Percentiles rank a stretch among this genome's conserved stretches.
These are phyloP conservation scores for Heliconius melpomene DNA, from an alignment of 1,140 invertebrate genomes.

Conservation along the genomic window DNA sequence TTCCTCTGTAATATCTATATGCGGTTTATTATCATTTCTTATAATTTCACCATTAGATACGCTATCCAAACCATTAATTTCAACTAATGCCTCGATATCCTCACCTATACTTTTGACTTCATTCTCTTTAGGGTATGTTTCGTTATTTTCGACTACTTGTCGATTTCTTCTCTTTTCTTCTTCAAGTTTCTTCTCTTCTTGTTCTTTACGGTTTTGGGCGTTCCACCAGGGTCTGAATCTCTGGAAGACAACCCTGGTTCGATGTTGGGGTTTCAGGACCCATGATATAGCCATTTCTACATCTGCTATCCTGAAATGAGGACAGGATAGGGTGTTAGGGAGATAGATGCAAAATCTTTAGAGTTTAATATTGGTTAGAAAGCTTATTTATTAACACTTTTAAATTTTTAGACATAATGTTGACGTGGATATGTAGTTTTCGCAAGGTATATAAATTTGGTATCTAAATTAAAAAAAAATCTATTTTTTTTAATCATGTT, in stretches of 20 bases:
- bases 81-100: not conserved
- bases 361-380: too few relatives aligned
- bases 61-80: conserved; percentile 16
- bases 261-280: conserved; percentile 77
- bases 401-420: too few relatives aligned
- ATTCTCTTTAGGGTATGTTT: not conserved
- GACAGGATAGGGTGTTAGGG: not conserved
- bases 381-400: too few relatives aligned
- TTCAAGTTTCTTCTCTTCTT: conserved; percentile 52
- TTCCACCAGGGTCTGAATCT: conserved; percentile 79
- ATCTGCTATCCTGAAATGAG: conserved; percentile 70
- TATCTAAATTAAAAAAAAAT: too few relatives aligned
- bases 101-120: not conserved
- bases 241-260: conserved; percentile 72
- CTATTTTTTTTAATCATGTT: too few relatives aligned
- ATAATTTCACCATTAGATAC: not conserved
- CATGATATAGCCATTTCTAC: conserved; percentile 75
- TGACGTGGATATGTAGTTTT: too few relatives aligned
- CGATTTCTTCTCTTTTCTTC: conserved; percentile 53
- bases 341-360: not conserved
- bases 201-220: conserved; percentile 59
- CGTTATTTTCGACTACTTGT: conserved; percentile 35
- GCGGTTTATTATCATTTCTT: not conserved
- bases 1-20: not conserved
- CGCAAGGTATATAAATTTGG: too few relatives aligned